These are phyloP conservation scores for Hydropsyche tenuis DNA, from an alignment of 1,140 invertebrate species.

Conservation along the genomic window DNA sequence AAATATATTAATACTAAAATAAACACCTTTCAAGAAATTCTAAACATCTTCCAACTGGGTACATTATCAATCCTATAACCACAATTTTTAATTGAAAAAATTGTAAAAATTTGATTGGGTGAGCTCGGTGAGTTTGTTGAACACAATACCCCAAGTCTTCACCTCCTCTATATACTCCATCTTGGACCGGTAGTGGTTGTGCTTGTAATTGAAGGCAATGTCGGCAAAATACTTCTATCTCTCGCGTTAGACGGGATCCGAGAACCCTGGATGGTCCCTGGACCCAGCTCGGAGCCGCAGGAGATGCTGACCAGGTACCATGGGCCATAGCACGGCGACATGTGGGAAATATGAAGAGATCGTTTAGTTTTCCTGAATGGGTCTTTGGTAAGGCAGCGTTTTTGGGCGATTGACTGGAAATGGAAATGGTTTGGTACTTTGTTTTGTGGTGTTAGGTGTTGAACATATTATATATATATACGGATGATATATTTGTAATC, in stretches of 20 bases:
- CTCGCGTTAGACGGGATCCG: constrained; percentile 87
- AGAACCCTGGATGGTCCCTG: constrained; percentile 98
- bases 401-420: no score
- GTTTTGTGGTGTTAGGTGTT: no score
- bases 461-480: no score
- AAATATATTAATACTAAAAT: constrained; percentile 3
- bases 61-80: constrained; percentile 97
- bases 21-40: constrained; percentile 91
- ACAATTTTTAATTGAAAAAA: constrained; percentile 95
- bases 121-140: constrained; percentile 86
- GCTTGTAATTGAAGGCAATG: constrained; percentile 94
- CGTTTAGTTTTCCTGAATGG: no score
- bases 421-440: no score
- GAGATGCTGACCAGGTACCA: no score
- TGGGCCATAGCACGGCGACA: no score
- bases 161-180: constrained; percentile 92
- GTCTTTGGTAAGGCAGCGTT: no score
- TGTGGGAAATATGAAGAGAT: no score
- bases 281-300: constrained; percentile 93
- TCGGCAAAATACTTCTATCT: constrained; percentile 96
- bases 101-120: constrained; percentile 96
- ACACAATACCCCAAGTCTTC: constrained; percentile 91
- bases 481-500: no score
- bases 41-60: constrained; percentile 99
- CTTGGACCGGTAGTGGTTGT: constrained; percentile 85